Evolutionary conservation across 2,888 invertebrate species (phyloP).

Genomic region (Eugnorisma glareosa): DNA sequence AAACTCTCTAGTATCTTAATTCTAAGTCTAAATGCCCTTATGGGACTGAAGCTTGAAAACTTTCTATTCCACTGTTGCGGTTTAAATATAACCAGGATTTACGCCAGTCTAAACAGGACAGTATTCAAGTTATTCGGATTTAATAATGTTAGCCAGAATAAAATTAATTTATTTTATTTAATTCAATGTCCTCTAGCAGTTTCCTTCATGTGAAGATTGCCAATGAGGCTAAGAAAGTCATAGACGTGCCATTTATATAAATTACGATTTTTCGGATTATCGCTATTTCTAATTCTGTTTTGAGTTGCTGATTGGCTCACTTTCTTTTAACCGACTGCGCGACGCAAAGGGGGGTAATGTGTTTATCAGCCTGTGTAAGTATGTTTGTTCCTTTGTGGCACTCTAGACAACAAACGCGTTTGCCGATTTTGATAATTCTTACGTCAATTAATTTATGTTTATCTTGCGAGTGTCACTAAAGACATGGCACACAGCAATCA

Average conservation of each 20-base stretch:
- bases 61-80: neutral
- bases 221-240: slow-evolving; percentile 22
- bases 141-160: slow-evolving; percentile 42
- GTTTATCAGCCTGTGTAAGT: no score
- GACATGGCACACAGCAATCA: no score
- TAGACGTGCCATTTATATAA: slow-evolving; percentile 27
- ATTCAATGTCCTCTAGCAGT: slow-evolving; percentile 53
- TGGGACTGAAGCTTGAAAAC: neutral
- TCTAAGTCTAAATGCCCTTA: neutral
- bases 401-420: no score
- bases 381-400: no score
- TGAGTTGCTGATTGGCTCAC: neutral
- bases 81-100: slow-evolving; percentile 1
- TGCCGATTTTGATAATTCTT: no score
- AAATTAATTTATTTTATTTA: slow-evolving; percentile 61
- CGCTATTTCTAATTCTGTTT: neutral
- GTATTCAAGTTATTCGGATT: slow-evolving; percentile 26
- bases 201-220: slow-evolving; percentile 51
- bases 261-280: neutral
- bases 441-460: no score
- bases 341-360: no score
- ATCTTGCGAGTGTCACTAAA: no score
- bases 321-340: no score
- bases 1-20: neutral
- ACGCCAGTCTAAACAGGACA: neutral